Conservation (phyloP, 1,140 invertebrate genomes). For the Aphis gossypii region DNA sequence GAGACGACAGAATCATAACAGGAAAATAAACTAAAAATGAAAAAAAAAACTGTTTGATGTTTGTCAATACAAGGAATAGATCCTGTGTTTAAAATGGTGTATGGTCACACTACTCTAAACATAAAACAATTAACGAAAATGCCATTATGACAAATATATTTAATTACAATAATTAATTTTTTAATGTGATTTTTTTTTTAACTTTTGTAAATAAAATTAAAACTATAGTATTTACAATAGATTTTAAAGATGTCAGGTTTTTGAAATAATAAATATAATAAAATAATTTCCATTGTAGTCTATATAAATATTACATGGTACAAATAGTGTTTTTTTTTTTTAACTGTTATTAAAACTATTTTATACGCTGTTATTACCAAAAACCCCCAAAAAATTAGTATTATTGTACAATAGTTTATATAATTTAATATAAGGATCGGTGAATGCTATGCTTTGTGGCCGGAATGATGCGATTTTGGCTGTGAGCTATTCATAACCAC, state of each 20-base stretch:
- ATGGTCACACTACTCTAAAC: too few relatives aligned
- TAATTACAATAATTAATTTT: constrained; percentile 57
- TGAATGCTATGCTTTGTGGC: constrained; percentile 56
- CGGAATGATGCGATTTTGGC: constrained; percentile 55
- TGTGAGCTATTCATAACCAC: constrained; percentile 54
- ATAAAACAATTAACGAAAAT: constrained; percentile 11
- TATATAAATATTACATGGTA: constrained; percentile 58
- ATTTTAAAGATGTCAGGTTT: constrained; percentile 58
- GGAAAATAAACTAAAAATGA: too few relatives aligned
- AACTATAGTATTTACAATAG: constrained; percentile 57
- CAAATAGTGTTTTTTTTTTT: constrained; percentile 56
- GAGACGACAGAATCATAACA: too few relatives aligned
- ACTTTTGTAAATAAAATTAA: constrained; percentile 57
- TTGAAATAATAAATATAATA: constrained; percentile 58
- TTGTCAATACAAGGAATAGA: too few relatives aligned
- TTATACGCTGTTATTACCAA: constrained; percentile 58
- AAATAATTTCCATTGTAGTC: constrained; percentile 55
- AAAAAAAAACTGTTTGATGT: too few relatives aligned
- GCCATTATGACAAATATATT: constrained; percentile 56
- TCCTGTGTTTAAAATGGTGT: too few relatives aligned
- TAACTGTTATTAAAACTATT: constrained; percentile 58
- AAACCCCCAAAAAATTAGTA: constrained; percentile 58
- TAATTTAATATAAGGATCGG: constrained; percentile 49
- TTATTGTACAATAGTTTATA: constrained; percentile 57
- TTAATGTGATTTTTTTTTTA: constrained; percentile 49